Percentiles rank a stretch among this genome's conserved stretches.
These are phyloP conservation scores for Danio tinwini DNA, from an alignment of 2,797 vertebrate species.

Conservation along the genomic window DNA sequence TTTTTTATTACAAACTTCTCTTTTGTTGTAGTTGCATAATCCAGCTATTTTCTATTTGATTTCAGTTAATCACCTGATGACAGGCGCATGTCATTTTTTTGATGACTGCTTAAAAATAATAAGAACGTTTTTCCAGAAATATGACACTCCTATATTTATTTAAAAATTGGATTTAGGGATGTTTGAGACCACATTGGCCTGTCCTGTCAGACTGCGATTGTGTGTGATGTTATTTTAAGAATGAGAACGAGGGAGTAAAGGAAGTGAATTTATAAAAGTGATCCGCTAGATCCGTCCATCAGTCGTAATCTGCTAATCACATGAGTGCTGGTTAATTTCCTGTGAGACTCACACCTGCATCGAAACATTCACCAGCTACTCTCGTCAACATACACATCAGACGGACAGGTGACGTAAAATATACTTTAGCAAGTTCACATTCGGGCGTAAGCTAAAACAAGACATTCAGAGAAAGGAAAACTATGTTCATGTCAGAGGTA, in stretches of 20 bases:
- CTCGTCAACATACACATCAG: slow-evolving; percentile 21
- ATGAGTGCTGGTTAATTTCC: slow-evolving; percentile 64
- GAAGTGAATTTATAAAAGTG: slow-evolving; percentile 57
- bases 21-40: slow-evolving; percentile 3
- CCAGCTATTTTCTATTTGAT: too few species aligned
- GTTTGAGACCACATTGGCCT: slow-evolving; percentile 16
- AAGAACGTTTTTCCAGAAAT: slow-evolving; percentile 9
- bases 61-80: slow-evolving; percentile 1
- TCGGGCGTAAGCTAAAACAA: slow-evolving; percentile 36
- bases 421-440: slow-evolving; percentile 40
- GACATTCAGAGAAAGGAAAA: slow-evolving; percentile 19
- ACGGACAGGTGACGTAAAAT: slow-evolving; percentile 35
- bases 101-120: slow-evolving; percentile 1
- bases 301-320: slow-evolving; percentile 65
- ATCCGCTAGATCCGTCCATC: slow-evolving; percentile 53
- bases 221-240: slow-evolving; percentile 49
- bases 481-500: slow-evolving; percentile 40
- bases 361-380: slow-evolving; percentile 47
- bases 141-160: slow-evolving; percentile 27
- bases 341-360: slow-evolving; percentile 60
- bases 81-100: slow-evolving; percentile 6
- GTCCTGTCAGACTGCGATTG: slow-evolving; percentile 31
- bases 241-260: slow-evolving; percentile 51
- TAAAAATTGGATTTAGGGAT: slow-evolving; percentile 25
- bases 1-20: not conserved